Evolutionary conservation across 2,797 vertebrate genomes (phyloP), one percentile per base, ranked within the genome.

Genomic region (Chanos chanos): DNA sequence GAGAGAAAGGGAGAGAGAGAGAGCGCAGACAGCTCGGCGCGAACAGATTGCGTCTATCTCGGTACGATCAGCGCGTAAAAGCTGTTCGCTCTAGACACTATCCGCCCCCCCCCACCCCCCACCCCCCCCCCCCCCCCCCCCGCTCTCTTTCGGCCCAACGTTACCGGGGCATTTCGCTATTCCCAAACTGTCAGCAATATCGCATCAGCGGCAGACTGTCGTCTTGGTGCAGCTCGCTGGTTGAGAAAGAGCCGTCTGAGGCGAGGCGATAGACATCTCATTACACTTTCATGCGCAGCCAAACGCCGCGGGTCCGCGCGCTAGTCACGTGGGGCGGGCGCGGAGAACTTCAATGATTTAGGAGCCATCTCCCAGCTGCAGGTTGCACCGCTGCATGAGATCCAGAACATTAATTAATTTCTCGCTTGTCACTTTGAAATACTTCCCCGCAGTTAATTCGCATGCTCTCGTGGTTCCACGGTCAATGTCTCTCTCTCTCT

Each of bases 251-350:
- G 5, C 16, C 2, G 56, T 60, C 66, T 51, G 51, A 73, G 75
- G 56, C 49, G 40, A 34, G 55, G 72, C 60, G 47, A 74, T 73
- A 78, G 82, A 83, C 78, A 67, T 81, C 79, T 85, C 83, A 84
- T 86, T 85, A 78, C 77, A 64, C 78, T 80, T 85, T 84, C 73
- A 84, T 82, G 74, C 72, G 71, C 69, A 64, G 65, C 72, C 76
- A 65, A 79, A 51, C 30, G 74, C 74, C 51, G 28, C 70, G 21
- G 76, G 76, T 73, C 66, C 27, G 0, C 68, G 24, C 75, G 52
- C 70, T 76, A 81, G 72, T 81, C 77, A 58, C 57, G 45, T 68
- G 70, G 51, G 25, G 28, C 56, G 55, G 64, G 58, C 10, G 27
- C 4, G 24, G 61, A 48, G 68, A 59, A 59, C 64, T 66, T 72